Percentiles rank a stretch among this genome's conserved stretches.
These are phyloP conservation scores for Chiroxiphia lanceolata DNA, from an alignment of 2,797 vertebrate species.

Conservation along the genomic window DNA sequence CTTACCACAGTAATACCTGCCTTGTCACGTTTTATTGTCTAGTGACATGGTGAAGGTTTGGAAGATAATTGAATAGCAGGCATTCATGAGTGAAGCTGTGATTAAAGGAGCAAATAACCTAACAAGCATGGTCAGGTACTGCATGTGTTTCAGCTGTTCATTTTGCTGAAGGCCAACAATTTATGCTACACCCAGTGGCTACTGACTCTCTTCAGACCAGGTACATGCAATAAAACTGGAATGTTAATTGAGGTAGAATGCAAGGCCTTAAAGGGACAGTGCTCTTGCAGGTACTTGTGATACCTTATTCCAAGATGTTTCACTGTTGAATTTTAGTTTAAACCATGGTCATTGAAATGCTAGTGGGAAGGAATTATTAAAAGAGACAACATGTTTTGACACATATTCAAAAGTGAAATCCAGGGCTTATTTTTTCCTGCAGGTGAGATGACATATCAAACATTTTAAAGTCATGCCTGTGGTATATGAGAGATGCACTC, in stretches of 20 bases:
- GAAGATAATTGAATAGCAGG: constrained; percentile 61
- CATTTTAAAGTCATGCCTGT: background rate
- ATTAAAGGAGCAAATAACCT: constrained; percentile 69
- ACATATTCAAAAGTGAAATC: background rate
- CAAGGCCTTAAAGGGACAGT: constrained; percentile 65
- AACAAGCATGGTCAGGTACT: constrained; percentile 75
- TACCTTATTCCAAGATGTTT: background rate
- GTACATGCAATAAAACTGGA: constrained; percentile 72
- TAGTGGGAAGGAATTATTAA: constrained; percentile 7
- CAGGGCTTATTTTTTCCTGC: background rate
- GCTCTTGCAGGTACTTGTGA: background rate
- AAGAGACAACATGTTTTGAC: constrained; percentile 9
- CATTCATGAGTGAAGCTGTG: background rate
- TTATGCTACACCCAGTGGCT: constrained; percentile 71
- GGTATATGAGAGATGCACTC: background rate
- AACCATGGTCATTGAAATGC: background rate
- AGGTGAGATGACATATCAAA: background rate
- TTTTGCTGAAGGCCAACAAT: constrained; percentile 79
- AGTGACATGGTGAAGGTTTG: constrained; percentile 48
- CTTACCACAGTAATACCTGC: constrained; percentile 40
- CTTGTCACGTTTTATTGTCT: constrained; percentile 62
- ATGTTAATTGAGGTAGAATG: constrained; percentile 71
- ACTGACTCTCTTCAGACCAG: constrained; percentile 58
- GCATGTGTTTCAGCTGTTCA: constrained; percentile 66
- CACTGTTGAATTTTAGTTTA: constrained; percentile 26